A percentile compares a stretch with the other conserved stretches of the same genome.
phyloP scores from a whole-genome alignment of 1,140 invertebrate species.

The Drosophila erecta region DNA sequence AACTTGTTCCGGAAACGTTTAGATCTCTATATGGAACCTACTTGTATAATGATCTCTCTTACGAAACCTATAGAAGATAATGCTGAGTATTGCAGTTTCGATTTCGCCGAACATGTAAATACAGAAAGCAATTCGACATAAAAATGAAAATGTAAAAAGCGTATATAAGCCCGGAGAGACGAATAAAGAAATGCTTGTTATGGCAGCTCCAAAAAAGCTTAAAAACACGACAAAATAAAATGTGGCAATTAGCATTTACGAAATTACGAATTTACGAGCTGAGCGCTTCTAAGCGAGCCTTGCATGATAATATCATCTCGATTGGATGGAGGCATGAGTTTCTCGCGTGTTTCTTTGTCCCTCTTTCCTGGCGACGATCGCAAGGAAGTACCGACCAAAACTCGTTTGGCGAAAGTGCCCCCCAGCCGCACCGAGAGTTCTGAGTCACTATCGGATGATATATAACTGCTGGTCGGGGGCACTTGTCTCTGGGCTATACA shows the following conservation, averaged over 20 bases:
- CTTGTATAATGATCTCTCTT: constrained; percentile 1
- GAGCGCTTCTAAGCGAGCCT: constrained; percentile 44
- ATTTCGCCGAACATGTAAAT: constrained; percentile 6
- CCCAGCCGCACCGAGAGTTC: not conserved
- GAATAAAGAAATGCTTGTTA: constrained; percentile 21
- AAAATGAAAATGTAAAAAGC: constrained; percentile 1
- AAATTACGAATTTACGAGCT: constrained; percentile 54
- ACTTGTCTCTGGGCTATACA: constrained; percentile 17
- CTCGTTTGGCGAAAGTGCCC: constrained; percentile 18
- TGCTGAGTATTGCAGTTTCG: constrained; percentile 7
- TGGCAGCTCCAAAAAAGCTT: constrained; percentile 29
- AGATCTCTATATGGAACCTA: not conserved
- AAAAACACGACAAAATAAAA: constrained; percentile 36
- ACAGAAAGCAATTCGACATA: constrained; percentile 16
- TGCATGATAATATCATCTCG: constrained; percentile 64
- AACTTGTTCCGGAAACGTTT: constrained; percentile 32
- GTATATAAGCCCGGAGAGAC: not conserved
- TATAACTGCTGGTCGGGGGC: constrained; percentile 21
- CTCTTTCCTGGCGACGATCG: constrained; percentile 37
- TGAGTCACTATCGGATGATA: constrained; percentile 42
- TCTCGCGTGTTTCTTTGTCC: constrained; percentile 50
- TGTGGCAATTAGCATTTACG: constrained; percentile 46
- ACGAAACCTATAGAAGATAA: not conserved
- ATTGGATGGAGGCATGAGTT: constrained; percentile 52
- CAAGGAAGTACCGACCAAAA: constrained; percentile 58